These are phyloP conservation scores for Aphrophora alni DNA, from an alignment of 2,888 invertebrate species.

Conservation along the genomic window DNA sequence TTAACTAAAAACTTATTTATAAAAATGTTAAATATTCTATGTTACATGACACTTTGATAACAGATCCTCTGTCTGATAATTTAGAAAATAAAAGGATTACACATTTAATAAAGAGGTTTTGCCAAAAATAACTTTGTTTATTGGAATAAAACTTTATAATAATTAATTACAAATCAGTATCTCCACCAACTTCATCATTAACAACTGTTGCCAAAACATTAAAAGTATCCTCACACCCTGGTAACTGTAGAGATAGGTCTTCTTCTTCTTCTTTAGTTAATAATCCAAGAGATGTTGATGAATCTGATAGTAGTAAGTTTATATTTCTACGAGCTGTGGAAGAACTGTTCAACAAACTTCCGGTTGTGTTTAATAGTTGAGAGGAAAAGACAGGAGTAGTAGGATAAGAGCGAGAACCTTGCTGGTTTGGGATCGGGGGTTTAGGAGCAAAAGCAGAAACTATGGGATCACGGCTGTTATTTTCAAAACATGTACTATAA, in stretches of 20 bases:
- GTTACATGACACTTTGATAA: no score
- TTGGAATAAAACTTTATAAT: no score
- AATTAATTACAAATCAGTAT: background rate
- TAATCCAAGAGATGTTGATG: background rate
- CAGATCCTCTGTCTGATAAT: no score
- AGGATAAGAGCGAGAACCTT: background rate
- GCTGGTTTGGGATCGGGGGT: background rate
- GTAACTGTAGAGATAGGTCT: background rate
- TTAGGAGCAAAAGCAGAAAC: constrained; percentile 22
- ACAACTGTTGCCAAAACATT: background rate
- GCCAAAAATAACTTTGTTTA: no score
- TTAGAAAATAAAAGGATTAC: no score
- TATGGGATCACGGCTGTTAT: constrained; percentile 23
- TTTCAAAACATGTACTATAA: constrained; percentile 20
- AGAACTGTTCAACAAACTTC: background rate
- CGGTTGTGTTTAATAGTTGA: background rate
- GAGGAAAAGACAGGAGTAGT: background rate
- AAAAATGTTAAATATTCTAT: no score
- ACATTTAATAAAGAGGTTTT: no score
- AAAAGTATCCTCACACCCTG: background rate
- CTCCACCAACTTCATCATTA: background rate
- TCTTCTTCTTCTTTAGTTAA: background rate
- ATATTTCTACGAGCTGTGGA: background rate
- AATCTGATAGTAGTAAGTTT: background rate
- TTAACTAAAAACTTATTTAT: no score